Percentiles rank a stretch among this genome's conserved stretches.
phyloP scores from a whole-genome alignment of 2,797 vertebrate genomes.

The Rhinatrema bivittatum region DNA sequence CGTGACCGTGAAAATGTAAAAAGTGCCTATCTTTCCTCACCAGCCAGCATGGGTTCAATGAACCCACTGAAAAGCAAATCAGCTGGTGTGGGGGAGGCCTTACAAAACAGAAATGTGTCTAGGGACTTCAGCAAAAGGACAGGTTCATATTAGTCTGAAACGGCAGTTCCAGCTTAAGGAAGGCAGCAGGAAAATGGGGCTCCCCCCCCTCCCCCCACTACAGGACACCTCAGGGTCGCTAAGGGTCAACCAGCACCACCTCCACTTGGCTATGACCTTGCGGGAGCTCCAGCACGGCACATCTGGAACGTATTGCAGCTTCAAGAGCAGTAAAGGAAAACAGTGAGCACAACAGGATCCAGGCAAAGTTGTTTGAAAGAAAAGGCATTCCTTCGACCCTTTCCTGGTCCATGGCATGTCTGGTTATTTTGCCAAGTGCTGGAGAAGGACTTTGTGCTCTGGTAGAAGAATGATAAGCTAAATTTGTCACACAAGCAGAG shows the following conservation, averaged over 20 bases:
- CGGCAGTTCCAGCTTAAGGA: neutral
- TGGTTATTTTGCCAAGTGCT: constrained; percentile 16
- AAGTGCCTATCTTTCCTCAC: too few relatives aligned
- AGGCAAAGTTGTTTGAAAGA: constrained; percentile 9
- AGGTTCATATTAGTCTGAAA: constrained; percentile 14
- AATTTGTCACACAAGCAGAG: neutral
- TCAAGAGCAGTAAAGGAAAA: constrained; percentile 45
- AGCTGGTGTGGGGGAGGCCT: neutral
- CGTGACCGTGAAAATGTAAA: too few relatives aligned
- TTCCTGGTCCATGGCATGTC: constrained; percentile 15
- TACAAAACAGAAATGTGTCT: neutral
- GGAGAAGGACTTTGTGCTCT: constrained; percentile 5
- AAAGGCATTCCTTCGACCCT: constrained; percentile 32
- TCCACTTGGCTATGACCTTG: constrained; percentile 44
- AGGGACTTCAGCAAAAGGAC: neutral
- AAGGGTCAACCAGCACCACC: constrained; percentile 36
- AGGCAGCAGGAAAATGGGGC: neutral
- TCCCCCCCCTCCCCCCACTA: constrained; percentile 12
- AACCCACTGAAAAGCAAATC: neutral
- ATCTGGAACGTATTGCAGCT: constrained; percentile 53
- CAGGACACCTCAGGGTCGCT: constrained; percentile 35
- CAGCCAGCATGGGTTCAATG: too few relatives aligned
- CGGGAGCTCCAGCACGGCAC: constrained; percentile 32
- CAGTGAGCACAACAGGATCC: constrained; percentile 23
- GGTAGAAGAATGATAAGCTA: constrained; percentile 10